Conservation (phyloP, 1,140 invertebrate species). For the Asobara japonica region DNA sequence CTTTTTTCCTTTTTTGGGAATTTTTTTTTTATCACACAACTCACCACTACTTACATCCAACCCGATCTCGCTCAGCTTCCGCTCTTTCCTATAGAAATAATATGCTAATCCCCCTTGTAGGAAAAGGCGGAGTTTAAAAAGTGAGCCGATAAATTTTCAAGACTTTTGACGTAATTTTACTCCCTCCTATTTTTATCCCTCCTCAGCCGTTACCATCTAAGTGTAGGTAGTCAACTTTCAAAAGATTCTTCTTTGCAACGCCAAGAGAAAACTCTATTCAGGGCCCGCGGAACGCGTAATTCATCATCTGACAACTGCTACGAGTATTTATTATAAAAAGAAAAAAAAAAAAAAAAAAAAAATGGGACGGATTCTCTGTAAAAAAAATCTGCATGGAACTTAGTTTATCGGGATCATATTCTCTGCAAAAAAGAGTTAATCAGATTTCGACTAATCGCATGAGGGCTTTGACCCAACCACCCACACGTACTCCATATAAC, state of each 20-base stretch:
- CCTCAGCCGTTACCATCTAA: slow-evolving; percentile 29
- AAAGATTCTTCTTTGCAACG: slow-evolving; percentile 60
- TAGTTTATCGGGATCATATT: too few species aligned
- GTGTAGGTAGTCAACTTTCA: slow-evolving; percentile 47
- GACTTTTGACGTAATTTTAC: slow-evolving; percentile 66
- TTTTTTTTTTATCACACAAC: background rate
- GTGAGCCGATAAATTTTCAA: slow-evolving; percentile 65
- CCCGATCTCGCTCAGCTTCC: slow-evolving; percentile 43
- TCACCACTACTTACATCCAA: slow-evolving; percentile 40
- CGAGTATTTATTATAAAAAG: background rate
- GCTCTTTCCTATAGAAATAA: slow-evolving; percentile 62
- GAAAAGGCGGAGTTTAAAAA: slow-evolving; percentile 65
- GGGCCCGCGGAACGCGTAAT: background rate
- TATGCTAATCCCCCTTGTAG: slow-evolving; percentile 61
- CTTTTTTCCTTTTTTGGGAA: slow-evolving; percentile 2
- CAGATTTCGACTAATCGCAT: background rate
- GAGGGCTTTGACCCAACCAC: background rate
- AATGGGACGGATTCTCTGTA: background rate
- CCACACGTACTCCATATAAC: background rate
- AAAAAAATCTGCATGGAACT: too few species aligned
- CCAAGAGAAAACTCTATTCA: slow-evolving; percentile 28
- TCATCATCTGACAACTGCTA: slow-evolving; percentile 4
- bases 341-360: background rate
- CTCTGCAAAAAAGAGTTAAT: background rate
- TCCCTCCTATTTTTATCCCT: slow-evolving; percentile 23